Percentiles rank a stretch among this genome's conserved stretches.
phyloP scores from a whole-genome alignment of 2,113 vertebrate genomes.

The Neomonachus schauinslandi region DNA sequence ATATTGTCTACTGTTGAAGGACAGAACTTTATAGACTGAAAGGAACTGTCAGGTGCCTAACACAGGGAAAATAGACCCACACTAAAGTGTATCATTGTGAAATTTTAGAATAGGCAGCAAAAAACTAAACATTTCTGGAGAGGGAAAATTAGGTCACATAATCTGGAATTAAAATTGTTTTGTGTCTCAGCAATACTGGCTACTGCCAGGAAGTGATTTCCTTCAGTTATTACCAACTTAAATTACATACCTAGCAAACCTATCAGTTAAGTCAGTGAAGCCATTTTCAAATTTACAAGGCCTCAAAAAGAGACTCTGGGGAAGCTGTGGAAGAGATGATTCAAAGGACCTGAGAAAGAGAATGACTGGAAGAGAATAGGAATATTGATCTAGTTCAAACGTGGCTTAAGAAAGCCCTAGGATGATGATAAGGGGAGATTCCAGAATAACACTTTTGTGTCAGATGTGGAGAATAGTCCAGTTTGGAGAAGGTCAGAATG shows the following conservation, averaged over 20 bases:
- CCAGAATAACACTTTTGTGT: not conserved
- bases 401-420: not conserved
- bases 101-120: constrained; percentile 22
- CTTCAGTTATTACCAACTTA: not conserved
- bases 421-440: not conserved
- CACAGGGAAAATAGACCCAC: not conserved
- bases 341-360: not conserved
- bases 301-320: not conserved
- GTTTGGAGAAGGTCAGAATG: not conserved
- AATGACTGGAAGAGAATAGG: not conserved
- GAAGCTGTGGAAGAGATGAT: not conserved
- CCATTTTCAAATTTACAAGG: not conserved
- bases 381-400: not conserved
- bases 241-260: not conserved
- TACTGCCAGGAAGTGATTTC: not conserved
- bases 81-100: not conserved
- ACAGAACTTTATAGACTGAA: constrained; percentile 16
- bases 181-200: not conserved
- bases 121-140: not conserved
- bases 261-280: not conserved
- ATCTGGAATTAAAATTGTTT: constrained; percentile 14
- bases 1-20: not conserved
- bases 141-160: not conserved
- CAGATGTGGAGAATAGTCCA: not conserved
- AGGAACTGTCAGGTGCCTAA: not conserved